Conservation (phyloP, 2,888 invertebrate species). For the Acronicta psi region DNA sequence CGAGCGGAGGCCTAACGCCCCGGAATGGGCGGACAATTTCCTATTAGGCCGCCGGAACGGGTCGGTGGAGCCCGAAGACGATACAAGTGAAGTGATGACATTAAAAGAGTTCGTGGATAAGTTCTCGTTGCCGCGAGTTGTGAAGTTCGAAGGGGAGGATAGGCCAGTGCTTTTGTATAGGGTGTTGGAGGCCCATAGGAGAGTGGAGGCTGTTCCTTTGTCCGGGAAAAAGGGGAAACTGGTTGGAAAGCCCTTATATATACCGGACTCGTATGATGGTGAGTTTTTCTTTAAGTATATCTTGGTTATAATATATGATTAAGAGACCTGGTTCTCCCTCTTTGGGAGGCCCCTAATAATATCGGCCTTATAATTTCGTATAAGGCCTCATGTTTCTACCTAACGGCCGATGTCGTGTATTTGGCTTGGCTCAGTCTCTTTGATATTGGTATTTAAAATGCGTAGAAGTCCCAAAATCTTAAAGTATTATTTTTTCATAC, state of each 20-base stretch:
- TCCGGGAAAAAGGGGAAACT: slow-evolving; percentile 88
- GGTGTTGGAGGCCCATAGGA: slow-evolving; percentile 90
- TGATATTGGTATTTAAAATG: too few species aligned
- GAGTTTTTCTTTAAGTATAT: slow-evolving; percentile 65
- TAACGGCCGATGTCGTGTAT: too few species aligned
- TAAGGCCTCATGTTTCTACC: too few species aligned
- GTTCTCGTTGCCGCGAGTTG: slow-evolving; percentile 90
- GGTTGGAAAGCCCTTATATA: slow-evolving; percentile 89
- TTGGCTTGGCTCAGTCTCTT: too few species aligned
- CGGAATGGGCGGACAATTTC: slow-evolving; percentile 86
- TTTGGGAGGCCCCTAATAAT: too few species aligned
- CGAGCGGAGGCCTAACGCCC: slow-evolving; percentile 74
- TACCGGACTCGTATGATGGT: slow-evolving; percentile 92
- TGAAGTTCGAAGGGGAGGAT: slow-evolving; percentile 87
- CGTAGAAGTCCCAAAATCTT: too few species aligned
- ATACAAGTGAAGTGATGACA: slow-evolving; percentile 83
- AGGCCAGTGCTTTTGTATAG: slow-evolving; percentile 90
- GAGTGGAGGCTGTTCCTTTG: slow-evolving; percentile 90
- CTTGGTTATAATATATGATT: background rate
- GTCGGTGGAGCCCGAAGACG: slow-evolving; percentile 83
- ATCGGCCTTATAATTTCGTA: too few species aligned
- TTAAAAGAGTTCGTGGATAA: slow-evolving; percentile 90
- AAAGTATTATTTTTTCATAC: too few species aligned
- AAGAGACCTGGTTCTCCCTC: too few species aligned
- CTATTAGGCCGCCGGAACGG: slow-evolving; percentile 79